Evolutionary conservation across 2,797 vertebrate species (phyloP), one percentile per base, ranked within the genome.

Genomic region (Decapterus maruadsi): DNA sequence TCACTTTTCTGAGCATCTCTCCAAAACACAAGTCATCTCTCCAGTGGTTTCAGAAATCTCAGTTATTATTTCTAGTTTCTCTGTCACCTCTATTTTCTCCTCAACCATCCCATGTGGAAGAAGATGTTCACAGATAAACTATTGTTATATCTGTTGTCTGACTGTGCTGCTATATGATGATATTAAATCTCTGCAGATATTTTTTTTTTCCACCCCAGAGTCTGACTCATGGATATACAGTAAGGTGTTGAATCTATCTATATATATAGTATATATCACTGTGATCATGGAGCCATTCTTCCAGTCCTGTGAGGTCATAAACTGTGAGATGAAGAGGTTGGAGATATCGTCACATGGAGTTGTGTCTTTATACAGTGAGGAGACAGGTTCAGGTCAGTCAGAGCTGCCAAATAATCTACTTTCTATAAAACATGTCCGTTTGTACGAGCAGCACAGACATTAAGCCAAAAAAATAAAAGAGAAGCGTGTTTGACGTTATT

Each of bases 121-220:
- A 36, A 58, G 58, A 40, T 55, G 53, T 43, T 83, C 64, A 20
- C 45, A 38, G 58, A 46, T 58, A 64, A 77, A 68, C 75, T 61
- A 1, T 42, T 0, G 43, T 60, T 62, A 6, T 61, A 76, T 70
- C 72, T 68, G 42, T 78, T 65, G 70, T 81, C 63, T 78, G 62
- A 26, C 53, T 58, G n/a, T 46, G 61, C 68, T 57, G 72, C 80
- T 67, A 22, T 58, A 60, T 75, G 65, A 78, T 83, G 75, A n/a
- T 71, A 76, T 69, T 82, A 86, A 80, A 91, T 85, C 82, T 83
- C 73, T 16, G 0, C 80, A 67, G 80, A 81, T 80, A 75, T 85
- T 58, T 82, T 82, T 85, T 86, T 73, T 26, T 26, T 26, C 26
- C 72, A 22, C 56, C 53, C 71, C 64, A 43, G 13, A 74, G 65